Evolutionary conservation across 2,113 vertebrate genomes (phyloP).

Genomic region (Scolopax mira): DNA sequence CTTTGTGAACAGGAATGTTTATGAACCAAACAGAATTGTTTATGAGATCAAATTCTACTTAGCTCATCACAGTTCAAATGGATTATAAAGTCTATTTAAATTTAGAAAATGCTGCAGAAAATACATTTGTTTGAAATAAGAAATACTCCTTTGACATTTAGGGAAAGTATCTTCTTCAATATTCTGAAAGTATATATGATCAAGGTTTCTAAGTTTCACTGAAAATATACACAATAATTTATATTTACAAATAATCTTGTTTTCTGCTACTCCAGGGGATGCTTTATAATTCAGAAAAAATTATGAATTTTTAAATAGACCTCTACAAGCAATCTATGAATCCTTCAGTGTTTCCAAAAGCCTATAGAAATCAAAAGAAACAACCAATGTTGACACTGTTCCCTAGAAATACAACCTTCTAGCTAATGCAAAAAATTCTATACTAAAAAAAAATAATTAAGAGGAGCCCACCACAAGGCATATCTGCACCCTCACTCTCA

Average conservation of each 20-base stretch:
- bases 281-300: not conserved
- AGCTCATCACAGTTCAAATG: not conserved
- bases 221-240: not conserved
- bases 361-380: slow-evolving; percentile 19
- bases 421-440: not conserved
- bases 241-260: not conserved
- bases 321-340: not conserved
- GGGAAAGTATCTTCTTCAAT: not conserved
- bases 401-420: not conserved
- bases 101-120: not conserved
- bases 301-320: not conserved
- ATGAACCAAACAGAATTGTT: not conserved
- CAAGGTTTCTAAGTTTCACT: not conserved
- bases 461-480: not conserved
- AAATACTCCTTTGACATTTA: not conserved
- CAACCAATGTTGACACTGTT: not conserved
- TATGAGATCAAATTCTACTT: not conserved
- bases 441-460: not conserved
- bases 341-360: not conserved
- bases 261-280: not conserved
- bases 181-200: not conserved
- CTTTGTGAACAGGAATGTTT: not conserved
- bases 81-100: not conserved
- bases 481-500: not conserved
- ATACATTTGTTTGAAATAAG: not conserved